These are phyloP conservation scores for Tetraneura akinire DNA, from an alignment of 1,140 invertebrate genomes.

Conservation along the genomic window DNA sequence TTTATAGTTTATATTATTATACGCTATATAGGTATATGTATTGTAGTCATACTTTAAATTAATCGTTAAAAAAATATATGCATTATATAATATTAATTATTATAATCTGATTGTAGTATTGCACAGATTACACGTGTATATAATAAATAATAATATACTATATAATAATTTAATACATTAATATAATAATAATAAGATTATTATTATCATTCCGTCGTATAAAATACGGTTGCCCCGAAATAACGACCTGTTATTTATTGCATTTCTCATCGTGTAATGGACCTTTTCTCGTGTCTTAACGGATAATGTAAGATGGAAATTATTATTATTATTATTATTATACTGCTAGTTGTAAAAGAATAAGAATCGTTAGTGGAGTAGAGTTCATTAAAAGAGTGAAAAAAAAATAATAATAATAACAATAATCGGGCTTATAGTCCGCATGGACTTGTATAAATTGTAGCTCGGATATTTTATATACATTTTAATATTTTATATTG, in stretches of 20 bases:
- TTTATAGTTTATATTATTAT: not conserved
- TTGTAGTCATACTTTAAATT: not conserved
- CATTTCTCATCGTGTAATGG: not conserved
- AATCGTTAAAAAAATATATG: no score
- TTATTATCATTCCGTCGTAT: no score
- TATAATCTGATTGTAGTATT: no score
- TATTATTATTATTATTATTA: conserved; percentile 18
- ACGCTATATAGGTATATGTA: not conserved
- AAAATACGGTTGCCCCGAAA: not conserved
- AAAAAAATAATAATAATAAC: conserved; percentile 19
- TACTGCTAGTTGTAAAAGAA: not conserved
- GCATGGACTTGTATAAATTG: not conserved
- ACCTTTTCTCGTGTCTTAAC: not conserved
- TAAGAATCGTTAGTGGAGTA: not conserved
- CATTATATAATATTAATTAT: no score
- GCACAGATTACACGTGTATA: no score
- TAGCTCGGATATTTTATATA: not conserved
- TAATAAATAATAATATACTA: no score
- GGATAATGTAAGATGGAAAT: not conserved
- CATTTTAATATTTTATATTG: no score
- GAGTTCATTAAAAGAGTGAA: conserved; percentile 11
- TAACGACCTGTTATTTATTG: conserved; percentile 39
- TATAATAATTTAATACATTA: no score
- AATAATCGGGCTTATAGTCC: not conserved
- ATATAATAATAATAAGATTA: no score